A percentile compares a stretch with the other conserved stretches of the same genome.
Conservation (phyloP, 2,113 vertebrate species). For the Nerophis ophidion region DNA sequence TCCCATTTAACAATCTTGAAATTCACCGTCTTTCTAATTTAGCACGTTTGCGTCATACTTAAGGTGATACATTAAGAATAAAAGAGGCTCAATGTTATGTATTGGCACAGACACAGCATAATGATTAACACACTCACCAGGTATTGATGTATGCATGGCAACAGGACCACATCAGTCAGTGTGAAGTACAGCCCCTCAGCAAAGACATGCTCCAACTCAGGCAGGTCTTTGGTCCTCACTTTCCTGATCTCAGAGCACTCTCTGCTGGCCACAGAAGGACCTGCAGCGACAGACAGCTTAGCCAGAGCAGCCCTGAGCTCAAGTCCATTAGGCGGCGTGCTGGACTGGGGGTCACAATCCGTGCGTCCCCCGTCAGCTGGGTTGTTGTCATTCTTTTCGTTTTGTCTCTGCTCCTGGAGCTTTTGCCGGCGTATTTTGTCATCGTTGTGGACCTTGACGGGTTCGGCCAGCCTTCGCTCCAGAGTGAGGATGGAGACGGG, state of each 20-base stretch:
- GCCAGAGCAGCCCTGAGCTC: constrained; percentile 83
- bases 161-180: constrained; percentile 86
- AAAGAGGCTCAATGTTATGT: background rate
- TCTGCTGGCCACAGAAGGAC: constrained; percentile 59
- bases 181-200: constrained; percentile 96
- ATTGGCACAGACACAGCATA: constrained; percentile 12
- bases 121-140: constrained; percentile 75
- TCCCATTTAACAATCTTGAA: too few relatives aligned
- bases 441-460: constrained; percentile 91
- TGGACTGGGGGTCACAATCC: background rate
- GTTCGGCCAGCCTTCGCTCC: constrained; percentile 84
- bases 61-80: background rate
- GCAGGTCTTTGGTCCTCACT: constrained; percentile 81
- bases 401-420: constrained; percentile 69
- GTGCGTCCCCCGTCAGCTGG: constrained; percentile 8
- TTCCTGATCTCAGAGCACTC: constrained; percentile 83
- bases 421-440: constrained; percentile 95
- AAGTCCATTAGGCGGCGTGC: constrained; percentile 41
- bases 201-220: constrained; percentile 85
- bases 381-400: constrained; percentile 6
- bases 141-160: constrained; percentile 89
- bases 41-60: background rate
- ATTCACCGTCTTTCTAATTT: too few relatives aligned
- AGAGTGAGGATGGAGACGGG: constrained; percentile 80
- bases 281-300: constrained; percentile 72